A percentile compares a stretch with the other conserved stretches of the same genome.
phyloP scores from a whole-genome alignment of 2,888 invertebrate species.

The Pseudoips prasinana region DNA sequence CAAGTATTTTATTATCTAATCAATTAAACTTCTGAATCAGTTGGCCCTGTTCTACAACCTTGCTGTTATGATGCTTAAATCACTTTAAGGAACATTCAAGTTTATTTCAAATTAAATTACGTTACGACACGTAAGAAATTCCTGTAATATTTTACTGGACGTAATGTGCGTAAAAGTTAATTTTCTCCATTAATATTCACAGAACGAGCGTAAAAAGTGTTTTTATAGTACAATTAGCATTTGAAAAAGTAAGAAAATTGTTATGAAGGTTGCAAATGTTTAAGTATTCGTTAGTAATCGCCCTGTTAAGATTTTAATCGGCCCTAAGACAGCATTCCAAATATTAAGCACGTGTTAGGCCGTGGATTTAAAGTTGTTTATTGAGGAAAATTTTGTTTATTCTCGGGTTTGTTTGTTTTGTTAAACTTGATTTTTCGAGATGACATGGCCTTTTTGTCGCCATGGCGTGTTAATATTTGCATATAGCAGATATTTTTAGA shows the following conservation, averaged over 20 bases:
- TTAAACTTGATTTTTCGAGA: too few species aligned
- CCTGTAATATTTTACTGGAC: not conserved
- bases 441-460: too few species aligned
- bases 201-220: slow-evolving; percentile 21
- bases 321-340: slow-evolving; percentile 12
- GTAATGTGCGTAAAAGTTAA: slow-evolving; percentile 16
- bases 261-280: slow-evolving; percentile 4
- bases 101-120: slow-evolving; percentile 7
- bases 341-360: slow-evolving; percentile 2
- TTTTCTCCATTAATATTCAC: slow-evolving; percentile 26
- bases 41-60: too few species aligned
- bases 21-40: too few species aligned
- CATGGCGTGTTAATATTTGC: too few species aligned
- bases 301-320: slow-evolving; percentile 34
- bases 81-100: too few species aligned
- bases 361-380: slow-evolving; percentile 8
- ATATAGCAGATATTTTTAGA: too few species aligned
- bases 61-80: too few species aligned
- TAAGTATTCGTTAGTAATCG: slow-evolving; percentile 16
- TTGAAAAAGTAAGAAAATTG: slow-evolving; percentile 24
- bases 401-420: slow-evolving; percentile 6
- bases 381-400: slow-evolving; percentile 6
- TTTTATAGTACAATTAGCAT: slow-evolving; percentile 24
- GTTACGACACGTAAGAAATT: slow-evolving; percentile 12
- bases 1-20: too few species aligned